Percentiles rank a stretch among this genome's conserved stretches.
Conservation (phyloP, 2,797 vertebrate species). For the Spheniscus humboldti region DNA sequence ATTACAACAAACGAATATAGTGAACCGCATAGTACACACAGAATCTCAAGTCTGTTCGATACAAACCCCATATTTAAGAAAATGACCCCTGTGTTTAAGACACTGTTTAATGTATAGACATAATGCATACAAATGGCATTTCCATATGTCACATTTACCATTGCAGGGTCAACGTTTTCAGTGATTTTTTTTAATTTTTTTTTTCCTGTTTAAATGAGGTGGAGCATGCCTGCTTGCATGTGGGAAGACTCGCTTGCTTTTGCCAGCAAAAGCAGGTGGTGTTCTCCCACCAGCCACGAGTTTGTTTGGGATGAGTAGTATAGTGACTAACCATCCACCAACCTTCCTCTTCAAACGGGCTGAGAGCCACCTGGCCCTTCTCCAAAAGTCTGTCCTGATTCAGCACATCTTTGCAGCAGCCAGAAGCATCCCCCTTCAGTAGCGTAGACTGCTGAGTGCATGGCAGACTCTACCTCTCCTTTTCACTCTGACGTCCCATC, state of each 20-base stretch:
- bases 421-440: neutral
- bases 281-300: neutral
- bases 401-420: slow-evolving; percentile 26
- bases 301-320: slow-evolving; percentile 5
- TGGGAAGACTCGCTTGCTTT: neutral
- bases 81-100: neutral
- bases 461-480: neutral
- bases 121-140: neutral
- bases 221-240: neutral
- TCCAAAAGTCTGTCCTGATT: slow-evolving; percentile 21
- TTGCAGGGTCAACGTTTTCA: neutral
- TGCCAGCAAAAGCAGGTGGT: slow-evolving; percentile 36
- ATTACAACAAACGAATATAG: neutral
- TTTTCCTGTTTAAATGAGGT: neutral
- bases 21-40: neutral
- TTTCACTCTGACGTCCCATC: neutral
- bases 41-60: neutral
- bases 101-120: neutral
- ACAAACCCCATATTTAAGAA: neutral
- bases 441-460: neutral
- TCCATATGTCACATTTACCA: neutral
- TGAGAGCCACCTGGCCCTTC: neutral
- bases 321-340: neutral
- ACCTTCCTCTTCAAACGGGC: neutral
- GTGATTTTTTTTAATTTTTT: neutral